A percentile compares a stretch with the other conserved stretches of the same genome.
These are phyloP conservation scores for Agriotes lineatus DNA, from an alignment of 2,888 invertebrate genomes.

Conservation along the genomic window DNA sequence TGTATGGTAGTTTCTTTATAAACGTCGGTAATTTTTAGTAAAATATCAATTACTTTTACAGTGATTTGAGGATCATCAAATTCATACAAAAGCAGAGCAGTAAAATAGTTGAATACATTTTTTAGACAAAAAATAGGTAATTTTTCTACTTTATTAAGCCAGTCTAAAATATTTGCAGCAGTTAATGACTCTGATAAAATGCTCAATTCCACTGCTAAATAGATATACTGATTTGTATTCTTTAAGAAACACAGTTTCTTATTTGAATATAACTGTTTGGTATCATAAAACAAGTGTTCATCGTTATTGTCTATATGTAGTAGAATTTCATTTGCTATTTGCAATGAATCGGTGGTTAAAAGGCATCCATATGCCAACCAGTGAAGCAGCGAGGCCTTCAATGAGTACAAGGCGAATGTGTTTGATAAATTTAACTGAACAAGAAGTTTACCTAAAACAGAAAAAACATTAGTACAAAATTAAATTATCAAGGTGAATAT, in stretches of 20 bases:
- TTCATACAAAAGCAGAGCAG: conserved; percentile 54
- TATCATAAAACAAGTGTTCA: conserved; percentile 2
- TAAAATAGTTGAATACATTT: conserved; percentile 52
- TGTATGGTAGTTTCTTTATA: conserved; percentile 71
- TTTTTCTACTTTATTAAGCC: conserved; percentile 48
- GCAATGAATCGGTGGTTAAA: conserved; percentile 20
- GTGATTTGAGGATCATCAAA: conserved; percentile 42
- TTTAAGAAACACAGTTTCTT: conserved; percentile 27
- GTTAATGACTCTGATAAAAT: conserved; percentile 46
- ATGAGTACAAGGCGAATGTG: conserved; percentile 33
- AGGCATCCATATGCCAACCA: conserved; percentile 47
- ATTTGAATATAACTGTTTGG: conserved; percentile 31
- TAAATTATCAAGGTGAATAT: neutral
- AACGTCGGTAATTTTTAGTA: conserved; percentile 69
- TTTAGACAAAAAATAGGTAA: conserved; percentile 48
- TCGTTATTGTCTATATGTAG: conserved; percentile 36
- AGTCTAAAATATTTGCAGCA: conserved; percentile 41
- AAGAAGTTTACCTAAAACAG: conserved; percentile 40
- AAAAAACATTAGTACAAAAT: no score
- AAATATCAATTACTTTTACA: conserved; percentile 68
- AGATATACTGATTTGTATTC: conserved; percentile 46
- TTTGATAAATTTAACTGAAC: conserved; percentile 20
- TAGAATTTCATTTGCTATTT: conserved; percentile 37
- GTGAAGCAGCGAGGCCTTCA: conserved; percentile 50
- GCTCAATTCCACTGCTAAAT: conserved; percentile 50